Base-by-base conservation (phyloP, 2,797 vertebrate genomes). In the Meriones psammophilus region DNA sequence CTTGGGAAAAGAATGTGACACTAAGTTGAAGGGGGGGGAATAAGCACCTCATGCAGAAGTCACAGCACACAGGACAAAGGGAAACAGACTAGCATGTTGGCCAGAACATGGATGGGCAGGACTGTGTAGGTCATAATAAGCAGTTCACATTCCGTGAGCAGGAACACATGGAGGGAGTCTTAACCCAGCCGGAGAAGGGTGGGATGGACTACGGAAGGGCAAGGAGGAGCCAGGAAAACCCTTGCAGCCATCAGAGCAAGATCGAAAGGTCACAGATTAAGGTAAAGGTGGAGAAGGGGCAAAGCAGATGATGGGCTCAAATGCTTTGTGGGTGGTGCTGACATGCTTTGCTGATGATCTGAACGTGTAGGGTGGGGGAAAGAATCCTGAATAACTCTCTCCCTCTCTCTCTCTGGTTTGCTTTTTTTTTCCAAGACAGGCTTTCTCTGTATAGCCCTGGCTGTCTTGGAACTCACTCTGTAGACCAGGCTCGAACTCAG, bases 121-220 rank as follows among this genome's bases (percentile, higher is more conserved):
- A 62, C 87, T 95, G 84, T 91, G 26, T n/a, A 88, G 81, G 30
- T 91, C 86, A 79, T 22, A 64, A 68, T 33, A 77, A 91, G 39
- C 46, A 64, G 46, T 8, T 96, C 77, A 18, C 69, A 50, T 56
- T 87, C 84, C 3, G 6, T 73, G 84, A 46, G 69, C 69, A 89
- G 89, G 56, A 87, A 66, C 50, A 73, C 62, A 80, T 39, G 0
- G 30, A 81, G 71, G 78, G 77, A 78, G 68, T 92, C 90, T 89
- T 87, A 80, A 42, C 74, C 46, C 74, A 94, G 62, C 68, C 1
- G 1, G 79, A 28, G 9, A 2, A 58, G 13, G 20, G 12, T 30
- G n/a, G 36, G 20, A 71, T 54, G 17, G 66, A 46, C 68, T 66
- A 30, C 0, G 33, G 56, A 56, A 46, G n/a, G 64, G 24, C 5